Conservation (phyloP, 2,888 invertebrate species). For the Dasypolia templi region DNA sequence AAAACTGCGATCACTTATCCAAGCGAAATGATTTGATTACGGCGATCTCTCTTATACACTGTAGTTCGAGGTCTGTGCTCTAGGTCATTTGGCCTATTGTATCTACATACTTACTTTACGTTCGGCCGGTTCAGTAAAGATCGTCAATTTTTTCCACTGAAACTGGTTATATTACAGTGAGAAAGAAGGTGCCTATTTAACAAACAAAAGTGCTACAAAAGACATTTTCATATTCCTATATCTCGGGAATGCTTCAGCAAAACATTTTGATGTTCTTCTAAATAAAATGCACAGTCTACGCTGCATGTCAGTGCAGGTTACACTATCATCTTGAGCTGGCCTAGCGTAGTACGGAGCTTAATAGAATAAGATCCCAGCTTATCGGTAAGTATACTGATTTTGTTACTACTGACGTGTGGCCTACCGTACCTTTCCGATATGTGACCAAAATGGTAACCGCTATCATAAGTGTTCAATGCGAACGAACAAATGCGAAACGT, state of each 20-base stretch:
- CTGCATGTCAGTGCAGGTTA: no score
- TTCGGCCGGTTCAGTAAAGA: not conserved
- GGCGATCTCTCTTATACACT: not conserved
- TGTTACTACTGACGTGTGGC: no score
- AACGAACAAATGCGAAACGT: no score
- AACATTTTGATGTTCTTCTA: no score
- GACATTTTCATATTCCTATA: not conserved
- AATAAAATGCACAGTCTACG: no score
- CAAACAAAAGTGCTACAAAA: not conserved
- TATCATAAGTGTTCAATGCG: conserved; percentile 5
- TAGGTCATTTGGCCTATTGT: conserved; percentile 21
- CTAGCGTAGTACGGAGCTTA: no score
- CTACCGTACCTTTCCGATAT: no score
- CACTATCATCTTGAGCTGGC: no score
- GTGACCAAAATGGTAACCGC: no score
- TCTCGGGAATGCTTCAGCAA: not conserved
- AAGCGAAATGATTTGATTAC: conserved; percentile 9
- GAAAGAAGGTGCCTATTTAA: no score
- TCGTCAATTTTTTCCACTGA: not conserved
- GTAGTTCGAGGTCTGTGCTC: conserved; percentile 29
- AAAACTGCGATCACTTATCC: conserved; percentile 16
- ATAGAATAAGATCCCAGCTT: no score
- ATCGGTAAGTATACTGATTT: no score
- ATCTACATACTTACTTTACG: not conserved
- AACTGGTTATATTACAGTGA: not conserved